These are phyloP conservation scores for Drosophila dunni DNA, from an alignment of 1,140 invertebrate genomes.

Conservation along the genomic window DNA sequence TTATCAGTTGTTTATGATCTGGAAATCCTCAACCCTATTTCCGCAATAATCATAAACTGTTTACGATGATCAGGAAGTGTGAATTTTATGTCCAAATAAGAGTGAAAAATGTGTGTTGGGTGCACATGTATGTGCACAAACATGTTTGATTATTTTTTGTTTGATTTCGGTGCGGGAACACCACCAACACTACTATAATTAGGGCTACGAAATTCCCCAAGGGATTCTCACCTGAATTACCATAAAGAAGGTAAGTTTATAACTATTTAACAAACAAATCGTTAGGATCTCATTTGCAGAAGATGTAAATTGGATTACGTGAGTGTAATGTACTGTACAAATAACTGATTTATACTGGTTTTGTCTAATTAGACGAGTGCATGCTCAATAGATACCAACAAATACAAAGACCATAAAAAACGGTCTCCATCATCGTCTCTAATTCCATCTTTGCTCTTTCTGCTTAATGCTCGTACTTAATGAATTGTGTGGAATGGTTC, in stretches of 20 bases:
- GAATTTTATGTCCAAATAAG: no score
- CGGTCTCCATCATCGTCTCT: background rate
- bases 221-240: constrained; percentile 13
- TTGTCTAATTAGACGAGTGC: constrained; percentile 17
- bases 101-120: no score
- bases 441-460: no score
- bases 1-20: no score
- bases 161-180: background rate
- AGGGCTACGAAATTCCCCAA: background rate
- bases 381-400: background rate
- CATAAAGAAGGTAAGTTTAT: background rate
- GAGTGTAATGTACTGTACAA: constrained; percentile 22
- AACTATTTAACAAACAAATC: constrained; percentile 1
- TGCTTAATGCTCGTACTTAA: no score
- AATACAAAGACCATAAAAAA: background rate
- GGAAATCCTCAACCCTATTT: no score
- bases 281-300: constrained; percentile 13
- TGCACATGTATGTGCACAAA: background rate
- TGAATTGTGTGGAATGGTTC: no score
- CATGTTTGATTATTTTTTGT: background rate
- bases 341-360: constrained; percentile 9
- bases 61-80: no score
- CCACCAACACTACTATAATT: no score
- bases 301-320: constrained; percentile 5
- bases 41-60: no score